These are phyloP conservation scores for Gonocerus acuteangulatus DNA, from an alignment of 2,888 invertebrate species.

Conservation along the genomic window DNA sequence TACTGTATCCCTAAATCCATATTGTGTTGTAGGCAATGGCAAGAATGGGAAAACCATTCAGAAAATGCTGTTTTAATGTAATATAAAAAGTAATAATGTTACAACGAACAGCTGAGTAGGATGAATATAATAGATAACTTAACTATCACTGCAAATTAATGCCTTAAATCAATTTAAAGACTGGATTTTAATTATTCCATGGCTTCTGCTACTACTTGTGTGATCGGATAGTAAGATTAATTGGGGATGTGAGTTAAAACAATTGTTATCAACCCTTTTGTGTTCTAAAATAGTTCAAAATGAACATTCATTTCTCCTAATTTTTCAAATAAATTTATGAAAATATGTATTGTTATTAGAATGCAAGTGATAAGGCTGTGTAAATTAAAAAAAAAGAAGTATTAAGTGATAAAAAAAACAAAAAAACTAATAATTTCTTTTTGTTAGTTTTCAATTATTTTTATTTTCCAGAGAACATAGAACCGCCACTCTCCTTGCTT, in stretches of 20 bases:
- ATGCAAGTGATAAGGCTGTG: slow-evolving; percentile 13
- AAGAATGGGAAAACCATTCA: too few species aligned
- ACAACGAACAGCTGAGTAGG: slow-evolving; percentile 18
- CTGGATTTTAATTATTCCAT: slow-evolving; percentile 31
- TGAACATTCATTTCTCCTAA: too few species aligned
- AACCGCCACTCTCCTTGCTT: slow-evolving; percentile 11
- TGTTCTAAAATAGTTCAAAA: too few species aligned
- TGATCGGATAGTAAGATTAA: not conserved
- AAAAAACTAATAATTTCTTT: not conserved
- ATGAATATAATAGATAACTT: not conserved
- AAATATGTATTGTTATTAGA: too few species aligned
- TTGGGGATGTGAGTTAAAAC: too few species aligned
- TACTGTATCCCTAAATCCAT: too few species aligned
- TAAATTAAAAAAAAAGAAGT: not conserved
- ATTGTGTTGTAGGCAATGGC: too few species aligned
- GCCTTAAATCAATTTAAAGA: slow-evolving; percentile 35
- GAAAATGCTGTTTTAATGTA: too few species aligned
- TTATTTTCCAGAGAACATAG: slow-evolving; percentile 21
- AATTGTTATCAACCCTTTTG: too few species aligned
- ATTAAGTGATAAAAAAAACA: not conserved
- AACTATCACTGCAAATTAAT: slow-evolving; percentile 35
- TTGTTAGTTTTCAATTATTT: not conserved
- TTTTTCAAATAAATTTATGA: too few species aligned
- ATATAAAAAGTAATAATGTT: not conserved
- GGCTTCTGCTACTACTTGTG: slow-evolving; percentile 9